These are phyloP conservation scores for Heliconius ismenius DNA, from an alignment of 2,888 invertebrate genomes.

Conservation along the genomic window DNA sequence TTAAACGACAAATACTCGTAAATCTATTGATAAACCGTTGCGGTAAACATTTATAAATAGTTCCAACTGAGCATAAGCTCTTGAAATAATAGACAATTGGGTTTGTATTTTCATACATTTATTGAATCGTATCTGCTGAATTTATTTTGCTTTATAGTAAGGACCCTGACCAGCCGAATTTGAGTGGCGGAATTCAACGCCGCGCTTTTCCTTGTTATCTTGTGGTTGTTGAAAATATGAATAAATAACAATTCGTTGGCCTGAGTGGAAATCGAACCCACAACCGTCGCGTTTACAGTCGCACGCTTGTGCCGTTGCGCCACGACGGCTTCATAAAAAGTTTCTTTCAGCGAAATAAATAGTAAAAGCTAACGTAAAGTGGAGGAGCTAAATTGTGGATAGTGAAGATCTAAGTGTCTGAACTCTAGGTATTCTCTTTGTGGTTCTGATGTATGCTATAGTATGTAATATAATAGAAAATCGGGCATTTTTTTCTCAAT, in stretches of 20 bases:
- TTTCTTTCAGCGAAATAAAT: neutral
- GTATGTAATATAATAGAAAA: neutral
- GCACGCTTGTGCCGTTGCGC: no score
- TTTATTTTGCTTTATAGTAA: neutral
- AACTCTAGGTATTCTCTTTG: neutral
- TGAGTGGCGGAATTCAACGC: no score
- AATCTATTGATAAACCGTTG: conserved; percentile 28
- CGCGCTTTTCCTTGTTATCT: no score
- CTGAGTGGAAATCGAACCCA: no score
- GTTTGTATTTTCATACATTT: neutral
- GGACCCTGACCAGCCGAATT: no score
- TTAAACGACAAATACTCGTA: conserved; percentile 27
- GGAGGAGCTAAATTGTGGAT: neutral
- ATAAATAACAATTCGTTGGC: no score
- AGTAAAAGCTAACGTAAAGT: neutral
- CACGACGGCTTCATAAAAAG: neutral
- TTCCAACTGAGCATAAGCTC: conserved; percentile 6
- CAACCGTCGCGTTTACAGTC: no score
- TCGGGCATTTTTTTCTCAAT: no score
- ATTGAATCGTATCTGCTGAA: neutral
- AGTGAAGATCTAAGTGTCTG: neutral
- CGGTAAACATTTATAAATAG: conserved; percentile 27
- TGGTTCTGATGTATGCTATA: neutral
- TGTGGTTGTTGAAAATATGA: no score
- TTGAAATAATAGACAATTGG: conserved; percentile 11